These are phyloP conservation scores for Canis aureus DNA, from an alignment of 2,113 vertebrate genomes.

Conservation along the genomic window DNA sequence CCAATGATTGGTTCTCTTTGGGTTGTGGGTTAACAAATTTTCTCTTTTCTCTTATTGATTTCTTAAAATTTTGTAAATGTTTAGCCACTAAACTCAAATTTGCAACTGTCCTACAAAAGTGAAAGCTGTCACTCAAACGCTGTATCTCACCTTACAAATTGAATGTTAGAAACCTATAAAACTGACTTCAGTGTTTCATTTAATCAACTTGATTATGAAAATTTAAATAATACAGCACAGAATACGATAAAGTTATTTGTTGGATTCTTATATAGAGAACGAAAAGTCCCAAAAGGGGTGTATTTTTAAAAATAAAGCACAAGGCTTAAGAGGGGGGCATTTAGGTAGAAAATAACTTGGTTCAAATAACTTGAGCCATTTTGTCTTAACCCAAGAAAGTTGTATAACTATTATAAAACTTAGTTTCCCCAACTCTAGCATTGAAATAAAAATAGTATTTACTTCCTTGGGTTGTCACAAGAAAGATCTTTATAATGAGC, in stretches of 20 bases:
- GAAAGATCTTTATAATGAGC: neutral
- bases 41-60: neutral
- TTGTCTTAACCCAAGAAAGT: neutral
- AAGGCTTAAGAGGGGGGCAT: neutral
- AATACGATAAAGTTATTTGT: neutral
- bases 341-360: neutral
- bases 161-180: slow-evolving; percentile 2
- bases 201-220: neutral
- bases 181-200: neutral
- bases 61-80: neutral
- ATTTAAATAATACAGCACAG: neutral
- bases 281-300: neutral
- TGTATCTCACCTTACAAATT: neutral
- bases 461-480: neutral
- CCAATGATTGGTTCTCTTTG: neutral
- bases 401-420: neutral
- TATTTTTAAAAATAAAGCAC: neutral
- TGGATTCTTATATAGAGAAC: neutral
- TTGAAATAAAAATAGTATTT: neutral
- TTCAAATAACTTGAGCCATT: neutral
- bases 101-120: neutral
- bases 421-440: neutral
- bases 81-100: neutral
- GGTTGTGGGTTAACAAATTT: neutral
- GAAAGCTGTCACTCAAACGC: neutral